Evolutionary conservation across 2,888 invertebrate species (phyloP).

Genomic region (Salpingus planirostris): DNA sequence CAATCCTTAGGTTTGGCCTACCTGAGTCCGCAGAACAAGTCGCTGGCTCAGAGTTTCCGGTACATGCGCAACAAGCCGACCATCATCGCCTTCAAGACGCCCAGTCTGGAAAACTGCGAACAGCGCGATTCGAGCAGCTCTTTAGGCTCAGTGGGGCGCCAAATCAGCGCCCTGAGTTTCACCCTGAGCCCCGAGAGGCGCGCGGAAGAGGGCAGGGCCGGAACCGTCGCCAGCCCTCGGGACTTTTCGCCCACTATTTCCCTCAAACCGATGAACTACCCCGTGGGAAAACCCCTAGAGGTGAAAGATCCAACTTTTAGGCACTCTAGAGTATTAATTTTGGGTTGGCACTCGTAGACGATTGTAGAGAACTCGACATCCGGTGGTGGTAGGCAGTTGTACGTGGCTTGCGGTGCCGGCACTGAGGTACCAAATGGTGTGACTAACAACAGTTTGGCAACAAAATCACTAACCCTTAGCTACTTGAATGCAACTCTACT

Average conservation of each 20-base stretch:
- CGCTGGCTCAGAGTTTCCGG: slow-evolving; percentile 77
- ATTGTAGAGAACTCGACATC: slow-evolving; percentile 22
- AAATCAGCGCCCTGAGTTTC: slow-evolving; percentile 30
- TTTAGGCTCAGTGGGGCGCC: slow-evolving; percentile 43
- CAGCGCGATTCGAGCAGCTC: slow-evolving; percentile 48
- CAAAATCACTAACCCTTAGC: no score
- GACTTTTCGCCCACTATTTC: slow-evolving; percentile 27
- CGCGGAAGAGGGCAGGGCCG: slow-evolving; percentile 54
- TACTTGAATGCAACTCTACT: no score
- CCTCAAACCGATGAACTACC: slow-evolving; percentile 50
- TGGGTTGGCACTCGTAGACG: no score
- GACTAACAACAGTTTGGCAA: no score
- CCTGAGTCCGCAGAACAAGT: slow-evolving; percentile 67
- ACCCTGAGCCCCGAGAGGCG: slow-evolving; percentile 44
- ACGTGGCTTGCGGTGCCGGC: slow-evolving; percentile 20
- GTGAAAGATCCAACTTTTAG: no score
- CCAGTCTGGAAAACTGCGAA: slow-evolving; percentile 65
- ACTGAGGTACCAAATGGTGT: slow-evolving; percentile 23
- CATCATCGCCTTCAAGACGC: slow-evolving; percentile 80
- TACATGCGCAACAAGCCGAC: slow-evolving; percentile 86
- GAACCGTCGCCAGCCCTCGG: slow-evolving; percentile 18
- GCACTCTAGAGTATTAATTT: no score
- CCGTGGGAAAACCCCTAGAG: slow-evolving; percentile 74
- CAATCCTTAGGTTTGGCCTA: slow-evolving; percentile 60
- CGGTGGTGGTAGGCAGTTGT: no score